Conservation (phyloP, 2,888 invertebrate species). For the Apodemia mormo region DNA sequence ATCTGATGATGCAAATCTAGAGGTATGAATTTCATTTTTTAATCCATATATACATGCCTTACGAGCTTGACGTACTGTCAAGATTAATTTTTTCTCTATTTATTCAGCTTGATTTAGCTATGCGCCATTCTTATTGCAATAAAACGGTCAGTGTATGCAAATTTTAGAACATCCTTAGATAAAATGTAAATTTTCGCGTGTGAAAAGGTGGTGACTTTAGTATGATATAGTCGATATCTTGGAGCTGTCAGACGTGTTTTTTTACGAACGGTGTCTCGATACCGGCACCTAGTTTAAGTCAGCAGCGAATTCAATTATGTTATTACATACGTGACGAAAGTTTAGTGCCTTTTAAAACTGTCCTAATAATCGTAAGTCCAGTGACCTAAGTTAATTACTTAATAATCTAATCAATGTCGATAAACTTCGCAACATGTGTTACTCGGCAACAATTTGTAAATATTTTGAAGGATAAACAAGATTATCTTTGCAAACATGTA, state of each 20-base stretch:
- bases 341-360: slow-evolving; percentile 40
- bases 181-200: slow-evolving; percentile 51
- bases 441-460: slow-evolving; percentile 58
- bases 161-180: slow-evolving; percentile 62
- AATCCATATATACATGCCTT: slow-evolving; percentile 47
- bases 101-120: slow-evolving; percentile 75
- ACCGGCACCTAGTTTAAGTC: slow-evolving; percentile 64
- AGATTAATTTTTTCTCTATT: slow-evolving; percentile 72
- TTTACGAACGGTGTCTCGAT: slow-evolving; percentile 51
- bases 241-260: slow-evolving; percentile 46
- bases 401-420: slow-evolving; percentile 44
- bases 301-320: slow-evolving; percentile 51
- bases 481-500: slow-evolving; percentile 20
- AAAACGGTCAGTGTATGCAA: slow-evolving; percentile 63
- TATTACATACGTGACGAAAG: slow-evolving; percentile 49
- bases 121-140: slow-evolving; percentile 78
- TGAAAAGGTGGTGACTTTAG: slow-evolving; percentile 53
- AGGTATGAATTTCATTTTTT: slow-evolving; percentile 56
- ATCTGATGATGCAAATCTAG: slow-evolving; percentile 50
- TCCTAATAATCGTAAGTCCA: slow-evolving; percentile 34
- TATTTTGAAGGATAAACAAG: slow-evolving; percentile 41
- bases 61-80: slow-evolving; percentile 72
- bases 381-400: slow-evolving; percentile 42
- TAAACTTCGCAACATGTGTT: slow-evolving; percentile 67
- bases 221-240: slow-evolving; percentile 43